These are phyloP conservation scores for Turnix velox DNA, from an alignment of 2,113 vertebrate species.

Conservation along the genomic window DNA sequence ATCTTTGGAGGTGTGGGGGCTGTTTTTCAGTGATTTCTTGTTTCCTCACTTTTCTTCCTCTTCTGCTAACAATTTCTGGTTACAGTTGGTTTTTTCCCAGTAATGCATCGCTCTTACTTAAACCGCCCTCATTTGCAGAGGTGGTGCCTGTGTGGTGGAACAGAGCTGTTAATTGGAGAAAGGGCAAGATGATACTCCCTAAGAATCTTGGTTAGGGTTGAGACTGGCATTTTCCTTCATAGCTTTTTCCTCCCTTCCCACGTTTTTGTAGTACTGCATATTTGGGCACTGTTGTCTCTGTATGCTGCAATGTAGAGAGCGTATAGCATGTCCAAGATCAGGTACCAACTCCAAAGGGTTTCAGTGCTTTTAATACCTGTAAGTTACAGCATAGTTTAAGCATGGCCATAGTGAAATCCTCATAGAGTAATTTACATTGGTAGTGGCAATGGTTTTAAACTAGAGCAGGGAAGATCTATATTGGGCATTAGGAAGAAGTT, in stretches of 20 bases:
- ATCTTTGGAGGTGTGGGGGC: not conserved
- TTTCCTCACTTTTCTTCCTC: not conserved
- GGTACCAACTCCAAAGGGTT: not conserved
- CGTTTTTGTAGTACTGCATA: not conserved
- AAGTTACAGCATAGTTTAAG: not conserved
- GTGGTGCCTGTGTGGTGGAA: not conserved
- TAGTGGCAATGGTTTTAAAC: no score
- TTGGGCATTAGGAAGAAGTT: no score
- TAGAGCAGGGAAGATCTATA: no score
- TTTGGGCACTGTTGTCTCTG: not conserved
- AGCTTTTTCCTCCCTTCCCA: not conserved
- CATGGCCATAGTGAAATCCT: not conserved
- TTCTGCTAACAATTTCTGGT: not conserved
- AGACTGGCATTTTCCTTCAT: not conserved
- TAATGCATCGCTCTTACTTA: not conserved
- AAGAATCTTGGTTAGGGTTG: not conserved
- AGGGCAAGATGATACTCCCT: not conserved
- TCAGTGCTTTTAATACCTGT: not conserved
- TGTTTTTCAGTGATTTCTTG: not conserved
- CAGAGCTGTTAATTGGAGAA: not conserved
- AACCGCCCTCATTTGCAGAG: not conserved
- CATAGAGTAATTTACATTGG: not conserved
- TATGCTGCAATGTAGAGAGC: not conserved
- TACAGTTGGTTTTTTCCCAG: not conserved
- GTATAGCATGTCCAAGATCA: not conserved